Percentiles rank a stretch among this genome's conserved stretches.
phyloP scores from a whole-genome alignment of 2,797 vertebrate genomes.

The Dryobates pubescens region DNA sequence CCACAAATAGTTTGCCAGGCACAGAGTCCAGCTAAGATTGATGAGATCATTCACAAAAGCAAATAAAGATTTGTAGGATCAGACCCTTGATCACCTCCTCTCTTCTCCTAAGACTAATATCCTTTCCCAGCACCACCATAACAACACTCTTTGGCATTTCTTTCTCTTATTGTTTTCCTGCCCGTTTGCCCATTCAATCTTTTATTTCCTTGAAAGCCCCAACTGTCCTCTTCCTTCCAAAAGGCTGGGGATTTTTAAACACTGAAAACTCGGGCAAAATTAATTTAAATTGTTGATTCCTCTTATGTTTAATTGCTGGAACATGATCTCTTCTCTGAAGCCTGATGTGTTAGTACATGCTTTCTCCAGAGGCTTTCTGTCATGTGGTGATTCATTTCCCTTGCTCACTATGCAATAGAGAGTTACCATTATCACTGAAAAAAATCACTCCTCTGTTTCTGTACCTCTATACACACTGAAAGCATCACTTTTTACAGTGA shows the following conservation, averaged over 20 bases:
- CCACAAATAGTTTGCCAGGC: constrained; percentile 35
- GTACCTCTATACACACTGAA: not conserved
- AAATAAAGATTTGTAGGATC: constrained; percentile 50
- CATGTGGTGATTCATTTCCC: not conserved
- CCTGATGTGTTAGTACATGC: not conserved
- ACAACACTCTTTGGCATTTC: not conserved
- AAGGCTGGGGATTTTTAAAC: not conserved
- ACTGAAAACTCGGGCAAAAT: constrained; percentile 7
- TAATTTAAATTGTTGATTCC: not conserved
- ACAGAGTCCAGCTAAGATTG: constrained; percentile 24
- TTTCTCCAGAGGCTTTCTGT: constrained; percentile 4
- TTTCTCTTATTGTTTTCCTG: constrained; percentile 15
- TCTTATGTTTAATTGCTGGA: not conserved
- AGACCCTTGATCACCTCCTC: not conserved
- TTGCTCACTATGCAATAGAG: not conserved
- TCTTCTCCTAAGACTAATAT: not conserved
- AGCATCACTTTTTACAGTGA: constrained; percentile 33
- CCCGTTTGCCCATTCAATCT: not conserved
- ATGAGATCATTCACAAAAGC: constrained; percentile 48
- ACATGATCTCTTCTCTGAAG: not conserved
- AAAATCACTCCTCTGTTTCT: not conserved
- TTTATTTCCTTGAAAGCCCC: not conserved
- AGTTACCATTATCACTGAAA: constrained; percentile 19
- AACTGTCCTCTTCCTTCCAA: not conserved
- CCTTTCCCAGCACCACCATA: constrained; percentile 17